phyloP scores from a whole-genome alignment of 1,140 invertebrate species.

The Bactericera cockerelli region DNA sequence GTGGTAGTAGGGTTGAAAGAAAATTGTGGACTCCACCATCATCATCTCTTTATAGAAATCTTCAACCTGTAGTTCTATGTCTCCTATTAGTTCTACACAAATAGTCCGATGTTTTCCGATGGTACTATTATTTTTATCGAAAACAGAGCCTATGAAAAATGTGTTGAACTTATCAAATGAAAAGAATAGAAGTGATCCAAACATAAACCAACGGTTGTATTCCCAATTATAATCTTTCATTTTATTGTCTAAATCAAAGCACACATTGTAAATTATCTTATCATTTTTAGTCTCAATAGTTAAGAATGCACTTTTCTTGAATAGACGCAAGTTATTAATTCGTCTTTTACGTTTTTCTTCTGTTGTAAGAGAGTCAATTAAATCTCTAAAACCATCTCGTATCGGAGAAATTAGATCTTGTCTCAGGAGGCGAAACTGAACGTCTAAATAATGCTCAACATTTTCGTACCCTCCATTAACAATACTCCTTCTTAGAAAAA shows the following conservation, averaged over 20 bases:
- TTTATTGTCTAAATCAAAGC: conserved; percentile 14
- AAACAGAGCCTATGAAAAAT: conserved; percentile 47
- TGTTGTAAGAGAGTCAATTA: conserved; percentile 20
- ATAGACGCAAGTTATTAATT: conserved; percentile 17
- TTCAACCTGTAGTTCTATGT: conserved; percentile 28
- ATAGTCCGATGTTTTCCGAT: conserved; percentile 33
- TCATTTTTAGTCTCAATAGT: conserved; percentile 9
- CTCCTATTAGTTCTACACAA: conserved; percentile 31
- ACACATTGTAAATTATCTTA: conserved; percentile 8
- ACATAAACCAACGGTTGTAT: conserved; percentile 42
- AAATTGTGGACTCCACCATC: conserved; percentile 48
- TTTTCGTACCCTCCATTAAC: conserved; percentile 40
- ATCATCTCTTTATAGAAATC: conserved; percentile 31
- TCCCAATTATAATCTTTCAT: conserved; percentile 24
- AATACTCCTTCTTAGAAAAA: conserved; percentile 40
- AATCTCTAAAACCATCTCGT: conserved; percentile 34
- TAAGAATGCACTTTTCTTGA: conserved; percentile 10
- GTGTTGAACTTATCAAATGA: conserved; percentile 47
- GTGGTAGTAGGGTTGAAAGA: conserved; percentile 50
- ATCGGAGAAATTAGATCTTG: conserved; percentile 54
- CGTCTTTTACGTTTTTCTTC: background rate
- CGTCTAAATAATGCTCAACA: conserved; percentile 55
- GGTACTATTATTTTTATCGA: conserved; percentile 33
- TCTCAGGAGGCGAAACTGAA: conserved; percentile 54
- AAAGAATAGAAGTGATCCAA: conserved; percentile 54